Base-by-base conservation (phyloP, 64 coral and sea anemone species). In the Platygyra sinensis region DNA sequence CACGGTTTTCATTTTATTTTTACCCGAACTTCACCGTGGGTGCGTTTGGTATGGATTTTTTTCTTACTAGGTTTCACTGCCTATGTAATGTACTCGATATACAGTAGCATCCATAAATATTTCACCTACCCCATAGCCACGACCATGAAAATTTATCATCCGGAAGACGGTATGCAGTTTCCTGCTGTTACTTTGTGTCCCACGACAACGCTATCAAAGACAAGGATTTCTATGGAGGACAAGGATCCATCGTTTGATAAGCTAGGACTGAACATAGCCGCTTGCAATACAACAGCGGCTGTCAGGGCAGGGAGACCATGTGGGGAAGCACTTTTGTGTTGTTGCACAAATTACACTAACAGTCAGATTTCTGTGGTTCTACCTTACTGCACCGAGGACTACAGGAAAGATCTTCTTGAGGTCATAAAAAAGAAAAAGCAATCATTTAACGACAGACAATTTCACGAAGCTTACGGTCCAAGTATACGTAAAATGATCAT, bases 1-100 rank as follows among this genome's bases (percentile, higher is more conserved):
- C 90, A 92, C 62, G 90, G 90, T 24, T 80, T 92, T 39, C 81
- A 57, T 10, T 78, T 30, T 20, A 55, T 86, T 30, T 83, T 83
- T 83, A 30, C 19, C 0, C 30, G 36, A 25, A 27, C 71, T 10
- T 67, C 72, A 20, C 19, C 38, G 24, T 62, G 65, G 17, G 72
- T 72, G 6, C 90, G 90, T 31, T 1, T 72, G 4, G 29, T 77
- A 25, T 92, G 90, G 90, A 36, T 77, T 15, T 2, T 86, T 30
- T 73, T 82, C 18, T 64, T 92, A 75, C 57, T 92, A 2, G 22
- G 55, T 20, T 69, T 18, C 8, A 79, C 54, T 57, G 19, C 14
- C 7, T 76, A 15, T 33, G 60, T 86, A 10, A 15, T 79, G 3
- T 78, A 71, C 76, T 52, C 75, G 3, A 14, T 92, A 0, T 61